Evolutionary conservation across 2,888 invertebrate genomes (phyloP).

Genomic region (Carcina quercana): DNA sequence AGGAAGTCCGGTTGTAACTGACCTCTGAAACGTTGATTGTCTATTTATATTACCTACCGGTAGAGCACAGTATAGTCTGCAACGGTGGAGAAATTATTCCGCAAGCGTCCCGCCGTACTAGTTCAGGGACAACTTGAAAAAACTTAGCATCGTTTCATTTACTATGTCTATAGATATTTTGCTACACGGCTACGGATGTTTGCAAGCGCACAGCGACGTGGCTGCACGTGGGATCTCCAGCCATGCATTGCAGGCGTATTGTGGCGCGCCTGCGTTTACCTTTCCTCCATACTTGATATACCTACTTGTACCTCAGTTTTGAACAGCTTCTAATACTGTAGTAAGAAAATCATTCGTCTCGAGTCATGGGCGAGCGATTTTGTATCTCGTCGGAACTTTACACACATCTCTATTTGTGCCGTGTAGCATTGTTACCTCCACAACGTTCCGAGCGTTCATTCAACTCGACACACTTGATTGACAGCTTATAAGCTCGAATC

Average conservation of each 20-base stretch:
- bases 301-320: too few species aligned
- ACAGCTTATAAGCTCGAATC: conserved; percentile 50
- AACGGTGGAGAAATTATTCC: conserved; percentile 60
- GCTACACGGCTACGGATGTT: too few species aligned
- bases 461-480: conserved; percentile 50
- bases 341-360: too few species aligned
- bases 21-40: conserved; percentile 45
- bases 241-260: too few species aligned
- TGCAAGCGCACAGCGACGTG: too few species aligned
- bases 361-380: conserved; percentile 20
- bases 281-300: too few species aligned
- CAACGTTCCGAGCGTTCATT: conserved; percentile 34
- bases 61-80: conserved; percentile 28
- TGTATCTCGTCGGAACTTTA: conserved; percentile 18
- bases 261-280: too few species aligned
- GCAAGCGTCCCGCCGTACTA: conserved; percentile 51
- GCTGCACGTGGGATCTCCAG: too few species aligned
- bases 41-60: conserved; percentile 59
- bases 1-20: conserved; percentile 62
- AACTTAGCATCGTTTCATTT: conserved; percentile 22
- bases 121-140: conserved; percentile 57
- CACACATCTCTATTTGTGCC: conserved; percentile 20
- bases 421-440: conserved; percentile 31
- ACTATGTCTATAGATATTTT: not conserved
- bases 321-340: too few species aligned